phyloP scores from a whole-genome alignment of 2,888 invertebrate genomes.

The Terebella lapidaria region DNA sequence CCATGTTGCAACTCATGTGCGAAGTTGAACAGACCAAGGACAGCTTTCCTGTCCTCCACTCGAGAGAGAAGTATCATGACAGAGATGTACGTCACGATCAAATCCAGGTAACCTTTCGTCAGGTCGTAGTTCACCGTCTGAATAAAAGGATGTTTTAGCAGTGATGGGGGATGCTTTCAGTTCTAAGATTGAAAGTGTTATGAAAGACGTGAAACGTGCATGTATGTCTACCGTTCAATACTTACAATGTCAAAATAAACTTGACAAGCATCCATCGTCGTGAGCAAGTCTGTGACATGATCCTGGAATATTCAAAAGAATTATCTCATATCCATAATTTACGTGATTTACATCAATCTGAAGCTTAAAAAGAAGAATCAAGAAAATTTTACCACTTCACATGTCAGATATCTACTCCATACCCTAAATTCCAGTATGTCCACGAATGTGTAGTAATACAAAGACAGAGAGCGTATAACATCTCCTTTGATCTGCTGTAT shows the following conservation, averaged over 20 bases:
- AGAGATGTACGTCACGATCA: constrained; percentile 88
- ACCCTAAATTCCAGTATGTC: constrained; percentile 97
- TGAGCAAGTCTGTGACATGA: constrained; percentile 60
- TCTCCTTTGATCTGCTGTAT: constrained; percentile 78
- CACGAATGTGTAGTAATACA: constrained; percentile 98
- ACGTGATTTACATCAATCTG: not conserved
- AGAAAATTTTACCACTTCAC: not conserved
- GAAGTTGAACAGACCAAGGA: constrained; percentile 92
- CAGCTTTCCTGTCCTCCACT: constrained; percentile 96
- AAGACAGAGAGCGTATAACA: constrained; percentile 89
- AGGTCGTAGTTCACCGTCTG: constrained; percentile 88
- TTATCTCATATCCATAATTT: not conserved
- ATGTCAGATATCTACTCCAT: constrained; percentile 45
- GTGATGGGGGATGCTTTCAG: not conserved
- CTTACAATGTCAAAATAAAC: constrained; percentile 82
- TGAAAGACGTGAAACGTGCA: not conserved
- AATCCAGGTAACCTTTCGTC: constrained; percentile 89
- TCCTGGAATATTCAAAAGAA: constrained; percentile 45
- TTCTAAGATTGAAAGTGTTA: not conserved
- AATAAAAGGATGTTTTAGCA: not conserved
- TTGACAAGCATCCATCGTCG: constrained; percentile 94
- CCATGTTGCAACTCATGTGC: constrained; percentile 94
- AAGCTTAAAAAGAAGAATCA: not conserved
- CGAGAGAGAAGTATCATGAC: constrained; percentile 95
- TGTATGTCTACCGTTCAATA: constrained; percentile 23